Evolutionary conservation across 2,113 vertebrate genomes (phyloP).

Genomic region (Formicarius rufipectus): DNA sequence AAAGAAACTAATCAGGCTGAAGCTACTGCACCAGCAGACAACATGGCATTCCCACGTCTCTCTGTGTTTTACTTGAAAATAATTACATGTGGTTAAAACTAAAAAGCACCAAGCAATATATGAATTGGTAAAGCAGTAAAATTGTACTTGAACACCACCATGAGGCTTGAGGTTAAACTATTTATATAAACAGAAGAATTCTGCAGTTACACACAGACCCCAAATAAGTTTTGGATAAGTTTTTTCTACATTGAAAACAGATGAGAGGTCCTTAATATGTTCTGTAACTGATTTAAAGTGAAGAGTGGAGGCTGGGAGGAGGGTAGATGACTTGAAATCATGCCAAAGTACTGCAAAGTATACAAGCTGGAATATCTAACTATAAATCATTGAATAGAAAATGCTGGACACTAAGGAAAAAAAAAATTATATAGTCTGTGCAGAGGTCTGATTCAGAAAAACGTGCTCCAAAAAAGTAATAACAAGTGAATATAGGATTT

Average conservation of each 20-base stretch:
- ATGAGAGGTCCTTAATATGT: not conserved
- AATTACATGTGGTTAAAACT: not conserved
- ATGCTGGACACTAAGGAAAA: fast-evolving
- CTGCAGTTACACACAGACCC: not conserved
- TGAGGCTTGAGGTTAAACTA: constrained; percentile 60
- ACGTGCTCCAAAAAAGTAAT: not conserved
- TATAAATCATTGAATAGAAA: not conserved
- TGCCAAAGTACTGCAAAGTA: not conserved
- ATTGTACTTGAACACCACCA: constrained; percentile 60
- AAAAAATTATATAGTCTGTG: fast-evolving
- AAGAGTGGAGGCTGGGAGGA: not conserved
- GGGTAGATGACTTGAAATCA: not conserved
- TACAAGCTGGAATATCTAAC: not conserved
- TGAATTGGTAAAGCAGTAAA: not conserved
- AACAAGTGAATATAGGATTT: not conserved
- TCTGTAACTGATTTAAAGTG: not conserved
- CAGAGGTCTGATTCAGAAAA: not conserved
- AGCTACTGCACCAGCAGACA: not conserved
- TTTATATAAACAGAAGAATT: not conserved
- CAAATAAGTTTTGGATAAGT: not conserved
- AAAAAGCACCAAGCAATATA: not conserved
- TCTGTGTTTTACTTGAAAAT: not conserved
- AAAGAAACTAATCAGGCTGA: not conserved
- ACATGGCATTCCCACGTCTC: fast-evolving
- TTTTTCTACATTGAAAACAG: not conserved